These are phyloP conservation scores for Geodia barretti DNA, from an alignment of 37 sponge, comb jelly and placozoan genomes.

Conservation along the genomic window DNA sequence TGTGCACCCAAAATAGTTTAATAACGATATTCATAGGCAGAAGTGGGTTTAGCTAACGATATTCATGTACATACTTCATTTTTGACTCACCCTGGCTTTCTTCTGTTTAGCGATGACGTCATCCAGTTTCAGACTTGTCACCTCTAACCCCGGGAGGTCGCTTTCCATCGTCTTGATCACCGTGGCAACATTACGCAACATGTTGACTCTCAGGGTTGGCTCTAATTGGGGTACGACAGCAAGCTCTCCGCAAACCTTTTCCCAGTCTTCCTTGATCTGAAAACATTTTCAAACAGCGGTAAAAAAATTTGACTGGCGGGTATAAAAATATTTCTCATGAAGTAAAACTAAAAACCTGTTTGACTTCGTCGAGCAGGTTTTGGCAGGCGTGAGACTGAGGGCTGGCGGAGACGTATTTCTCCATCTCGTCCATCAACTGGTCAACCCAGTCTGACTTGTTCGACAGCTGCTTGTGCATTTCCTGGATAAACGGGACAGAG, in stretches of 20 bases:
- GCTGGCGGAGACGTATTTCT: not conserved
- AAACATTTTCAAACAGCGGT: no score
- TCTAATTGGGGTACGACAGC: constrained; percentile 15
- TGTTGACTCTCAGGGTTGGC: constrained; percentile 22
- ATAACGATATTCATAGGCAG: no score
- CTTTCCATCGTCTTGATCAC: constrained; percentile 1
- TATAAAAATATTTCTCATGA: no score
- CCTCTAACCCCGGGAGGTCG: not conserved
- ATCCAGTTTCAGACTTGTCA: constrained; percentile 2
- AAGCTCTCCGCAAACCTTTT: constrained; percentile 15
- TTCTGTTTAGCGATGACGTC: not conserved
- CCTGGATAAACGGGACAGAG: no score
- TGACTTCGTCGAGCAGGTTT: constrained; percentile 16
- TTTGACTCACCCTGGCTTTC: not conserved
- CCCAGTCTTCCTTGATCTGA: constrained; percentile 37
- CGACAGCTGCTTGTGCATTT: constrained; percentile 6
- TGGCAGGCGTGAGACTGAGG: constrained; percentile 4
- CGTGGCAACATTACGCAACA: constrained; percentile 17
- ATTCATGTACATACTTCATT: no score
- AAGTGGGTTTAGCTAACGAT: no score
- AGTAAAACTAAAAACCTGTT: constrained; percentile 23
- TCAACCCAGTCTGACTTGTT: not conserved
- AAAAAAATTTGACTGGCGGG: no score
- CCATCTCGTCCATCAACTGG: constrained; percentile 1
- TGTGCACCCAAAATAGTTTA: no score